These are phyloP conservation scores for Meleagris gallopavo DNA, from an alignment of 2,113 vertebrate species.

Conservation along the genomic window DNA sequence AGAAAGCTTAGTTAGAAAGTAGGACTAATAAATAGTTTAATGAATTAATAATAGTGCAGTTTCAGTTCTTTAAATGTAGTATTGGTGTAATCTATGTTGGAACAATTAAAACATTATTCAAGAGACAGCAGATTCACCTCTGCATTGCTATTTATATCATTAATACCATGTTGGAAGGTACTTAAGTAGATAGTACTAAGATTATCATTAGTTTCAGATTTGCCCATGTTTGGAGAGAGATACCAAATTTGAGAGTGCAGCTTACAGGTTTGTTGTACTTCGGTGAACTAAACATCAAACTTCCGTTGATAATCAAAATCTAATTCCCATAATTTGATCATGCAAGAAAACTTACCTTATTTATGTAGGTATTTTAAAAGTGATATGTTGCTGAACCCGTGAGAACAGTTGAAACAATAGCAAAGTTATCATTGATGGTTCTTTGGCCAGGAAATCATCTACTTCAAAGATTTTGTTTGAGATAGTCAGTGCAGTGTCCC, in stretches of 20 bases:
- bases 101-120: neutral
- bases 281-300: neutral
- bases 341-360: neutral
- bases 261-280: neutral
- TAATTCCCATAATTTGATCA: neutral
- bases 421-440: neutral
- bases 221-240: neutral
- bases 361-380: neutral
- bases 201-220: neutral
- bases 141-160: neutral
- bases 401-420: neutral
- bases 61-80: neutral
- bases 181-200: neutral
- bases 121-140: neutral
- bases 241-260: neutral
- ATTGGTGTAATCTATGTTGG: neutral
- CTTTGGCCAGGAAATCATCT: neutral
- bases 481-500: neutral
- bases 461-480: neutral
- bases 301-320: neutral
- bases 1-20: neutral
- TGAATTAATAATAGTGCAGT: neutral
- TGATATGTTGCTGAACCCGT: neutral
- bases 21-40: neutral
- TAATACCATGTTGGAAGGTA: neutral